phyloP scores from a whole-genome alignment of 1,140 invertebrate species.

The Chironomus tepperi region DNA sequence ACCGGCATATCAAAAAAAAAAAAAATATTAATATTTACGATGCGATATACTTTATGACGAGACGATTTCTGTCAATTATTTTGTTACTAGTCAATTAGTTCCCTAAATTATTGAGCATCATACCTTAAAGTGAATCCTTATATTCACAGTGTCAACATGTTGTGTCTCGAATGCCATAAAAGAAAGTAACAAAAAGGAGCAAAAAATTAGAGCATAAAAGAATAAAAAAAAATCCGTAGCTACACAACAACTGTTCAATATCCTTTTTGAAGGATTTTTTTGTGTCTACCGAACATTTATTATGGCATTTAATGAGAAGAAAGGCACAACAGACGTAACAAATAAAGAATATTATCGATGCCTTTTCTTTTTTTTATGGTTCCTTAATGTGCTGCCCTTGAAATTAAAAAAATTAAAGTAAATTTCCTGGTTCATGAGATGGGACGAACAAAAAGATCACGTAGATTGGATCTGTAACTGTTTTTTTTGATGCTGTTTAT shows the following conservation, averaged over 20 bases:
- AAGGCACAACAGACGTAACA: conserved; percentile 4
- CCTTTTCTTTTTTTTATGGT: not conserved
- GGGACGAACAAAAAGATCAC: not conserved
- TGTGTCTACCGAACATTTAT: not conserved
- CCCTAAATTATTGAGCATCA: not conserved
- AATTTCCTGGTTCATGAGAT: not conserved
- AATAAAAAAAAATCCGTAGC: not conserved
- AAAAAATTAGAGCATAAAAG: conserved; percentile 3
- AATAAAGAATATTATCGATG: not conserved
- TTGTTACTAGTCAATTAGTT: conserved; percentile 17
- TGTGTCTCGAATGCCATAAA: not conserved
- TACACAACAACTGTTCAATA: conserved; percentile 15
- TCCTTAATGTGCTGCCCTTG: not conserved
- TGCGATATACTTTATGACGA: too few species aligned
- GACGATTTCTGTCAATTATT: not conserved
- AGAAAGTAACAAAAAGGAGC: not conserved
- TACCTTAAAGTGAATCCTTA: not conserved
- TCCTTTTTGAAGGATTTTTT: conserved; percentile 20
- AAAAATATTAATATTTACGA: too few species aligned
- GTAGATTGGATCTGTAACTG: not conserved
- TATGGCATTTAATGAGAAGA: not conserved
- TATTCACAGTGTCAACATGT: not conserved
- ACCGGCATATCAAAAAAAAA: too few species aligned
- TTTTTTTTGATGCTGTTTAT: not conserved
- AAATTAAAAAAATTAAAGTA: conserved; percentile 16